Percentiles rank a stretch among this genome's conserved stretches.
phyloP scores from a whole-genome alignment of 2,888 invertebrate species.

The Diloba caeruleocephala region DNA sequence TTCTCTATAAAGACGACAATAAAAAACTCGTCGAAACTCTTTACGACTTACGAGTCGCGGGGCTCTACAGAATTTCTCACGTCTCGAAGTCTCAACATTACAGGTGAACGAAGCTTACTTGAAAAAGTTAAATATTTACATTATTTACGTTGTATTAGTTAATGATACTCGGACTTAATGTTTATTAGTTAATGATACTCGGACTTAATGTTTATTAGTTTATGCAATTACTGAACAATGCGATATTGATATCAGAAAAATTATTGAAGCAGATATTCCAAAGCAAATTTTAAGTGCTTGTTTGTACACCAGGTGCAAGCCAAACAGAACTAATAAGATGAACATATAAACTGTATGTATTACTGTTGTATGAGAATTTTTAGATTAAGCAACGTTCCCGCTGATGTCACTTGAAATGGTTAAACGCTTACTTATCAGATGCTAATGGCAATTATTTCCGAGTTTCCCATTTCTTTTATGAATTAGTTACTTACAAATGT shows the following conservation, averaged over 20 bases:
- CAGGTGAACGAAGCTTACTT: conserved; percentile 57
- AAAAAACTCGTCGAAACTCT: conserved; percentile 59
- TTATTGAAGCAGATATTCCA: conserved; percentile 9
- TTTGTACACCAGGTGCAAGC: conserved; percentile 5
- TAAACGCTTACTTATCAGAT: no score
- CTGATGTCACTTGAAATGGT: background rate
- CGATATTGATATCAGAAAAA: conserved; percentile 24
- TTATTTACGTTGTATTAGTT: conserved; percentile 29
- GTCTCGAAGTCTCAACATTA: conserved; percentile 48
- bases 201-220: conserved; percentile 4
- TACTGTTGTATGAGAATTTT: background rate
- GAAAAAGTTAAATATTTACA: conserved; percentile 55
- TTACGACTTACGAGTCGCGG: conserved; percentile 57
- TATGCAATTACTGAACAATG: conserved; percentile 27
- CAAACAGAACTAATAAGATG: conserved; percentile 15
- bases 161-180: conserved; percentile 4
- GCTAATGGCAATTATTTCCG: background rate
- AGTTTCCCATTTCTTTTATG: background rate
- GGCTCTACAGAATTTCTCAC: conserved; percentile 65
- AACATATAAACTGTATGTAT: background rate
- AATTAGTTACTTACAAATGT: no score
- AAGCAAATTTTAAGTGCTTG: conserved; percentile 7
- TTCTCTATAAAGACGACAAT: conserved; percentile 43
- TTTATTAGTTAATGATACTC: conserved; percentile 9
- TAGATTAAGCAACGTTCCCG: background rate